Conservation (phyloP, 2,113 vertebrate genomes). For the Tenebrosternarchus preto region DNA sequence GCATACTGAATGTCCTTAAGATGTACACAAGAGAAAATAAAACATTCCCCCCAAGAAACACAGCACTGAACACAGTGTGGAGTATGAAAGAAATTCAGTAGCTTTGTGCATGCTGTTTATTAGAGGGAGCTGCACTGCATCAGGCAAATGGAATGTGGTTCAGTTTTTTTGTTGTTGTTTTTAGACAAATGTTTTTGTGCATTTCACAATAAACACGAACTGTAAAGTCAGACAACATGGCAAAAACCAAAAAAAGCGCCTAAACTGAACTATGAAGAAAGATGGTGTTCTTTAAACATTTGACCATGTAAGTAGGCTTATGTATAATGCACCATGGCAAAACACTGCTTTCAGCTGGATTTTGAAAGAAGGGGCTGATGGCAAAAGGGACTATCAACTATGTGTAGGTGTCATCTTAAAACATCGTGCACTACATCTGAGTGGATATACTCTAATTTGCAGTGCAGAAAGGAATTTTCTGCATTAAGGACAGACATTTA, state of each 20-base stretch:
- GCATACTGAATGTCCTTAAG: neutral
- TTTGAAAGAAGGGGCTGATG: constrained; percentile 73
- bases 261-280: constrained; percentile 57
- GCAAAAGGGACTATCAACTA: constrained; percentile 67
- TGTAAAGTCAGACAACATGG: constrained; percentile 64
- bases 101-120: constrained; percentile 51
- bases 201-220: constrained; percentile 58
- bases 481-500: constrained; percentile 51
- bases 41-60: neutral
- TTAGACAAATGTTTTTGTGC: constrained; percentile 58
- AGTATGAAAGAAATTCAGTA: constrained; percentile 13
- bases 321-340: constrained; percentile 68
- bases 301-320: constrained; percentile 68
- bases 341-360: constrained; percentile 67
- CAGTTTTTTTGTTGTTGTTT: neutral
- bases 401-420: constrained; percentile 76
- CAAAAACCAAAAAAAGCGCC: constrained; percentile 66
- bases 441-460: constrained; percentile 71
- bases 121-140: constrained; percentile 47
- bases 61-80: constrained; percentile 20
- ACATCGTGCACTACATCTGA: constrained; percentile 65
- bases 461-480: constrained; percentile 64
- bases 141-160: constrained; percentile 35
- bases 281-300: constrained; percentile 60
- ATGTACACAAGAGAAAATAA: constrained; percentile 1